Percentiles rank a stretch among this genome's conserved stretches.
These are phyloP conservation scores for Stratiomys singularior DNA, from an alignment of 2,888 invertebrate genomes.

Conservation along the genomic window DNA sequence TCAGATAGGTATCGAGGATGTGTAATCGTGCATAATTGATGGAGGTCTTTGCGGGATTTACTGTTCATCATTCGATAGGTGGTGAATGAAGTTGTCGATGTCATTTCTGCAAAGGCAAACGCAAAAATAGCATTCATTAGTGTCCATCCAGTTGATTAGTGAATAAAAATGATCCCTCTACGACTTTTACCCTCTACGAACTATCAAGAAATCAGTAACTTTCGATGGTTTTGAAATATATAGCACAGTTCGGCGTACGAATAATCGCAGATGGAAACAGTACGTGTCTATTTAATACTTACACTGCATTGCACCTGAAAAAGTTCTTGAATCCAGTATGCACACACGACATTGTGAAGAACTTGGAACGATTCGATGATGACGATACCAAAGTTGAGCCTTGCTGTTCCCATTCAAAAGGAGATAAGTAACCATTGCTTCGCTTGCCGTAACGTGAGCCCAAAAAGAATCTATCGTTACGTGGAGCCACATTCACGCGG, in stretches of 20 bases:
- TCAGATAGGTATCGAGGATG: background rate
- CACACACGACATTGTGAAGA: slow-evolving; percentile 62
- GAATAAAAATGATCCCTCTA: too few species aligned
- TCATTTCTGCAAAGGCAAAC: slow-evolving; percentile 58
- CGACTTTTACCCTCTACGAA: too few species aligned
- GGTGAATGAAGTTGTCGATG: slow-evolving; percentile 56
- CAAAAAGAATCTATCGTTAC: slow-evolving; percentile 65
- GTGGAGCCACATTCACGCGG: slow-evolving; percentile 62
- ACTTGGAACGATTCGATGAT: slow-evolving; percentile 52
- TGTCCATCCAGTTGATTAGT: too few species aligned
- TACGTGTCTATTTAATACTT: too few species aligned
- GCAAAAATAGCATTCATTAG: too few species aligned
- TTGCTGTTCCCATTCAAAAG: slow-evolving; percentile 56
- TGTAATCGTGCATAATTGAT: background rate
- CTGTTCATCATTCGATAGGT: slow-evolving; percentile 54
- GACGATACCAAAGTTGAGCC: background rate
- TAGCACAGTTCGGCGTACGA: too few species aligned
- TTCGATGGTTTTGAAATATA: too few species aligned
- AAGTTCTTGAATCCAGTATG: slow-evolving; percentile 68
- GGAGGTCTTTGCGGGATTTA: slow-evolving; percentile 36
- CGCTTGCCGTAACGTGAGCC: slow-evolving; percentile 65
- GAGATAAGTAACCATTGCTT: slow-evolving; percentile 55
- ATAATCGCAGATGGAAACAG: too few species aligned
- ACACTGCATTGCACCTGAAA: slow-evolving; percentile 68
- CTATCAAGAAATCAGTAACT: too few species aligned